These are phyloP conservation scores for Orgyia antiqua DNA, from an alignment of 2,888 invertebrate genomes.

Conservation along the genomic window DNA sequence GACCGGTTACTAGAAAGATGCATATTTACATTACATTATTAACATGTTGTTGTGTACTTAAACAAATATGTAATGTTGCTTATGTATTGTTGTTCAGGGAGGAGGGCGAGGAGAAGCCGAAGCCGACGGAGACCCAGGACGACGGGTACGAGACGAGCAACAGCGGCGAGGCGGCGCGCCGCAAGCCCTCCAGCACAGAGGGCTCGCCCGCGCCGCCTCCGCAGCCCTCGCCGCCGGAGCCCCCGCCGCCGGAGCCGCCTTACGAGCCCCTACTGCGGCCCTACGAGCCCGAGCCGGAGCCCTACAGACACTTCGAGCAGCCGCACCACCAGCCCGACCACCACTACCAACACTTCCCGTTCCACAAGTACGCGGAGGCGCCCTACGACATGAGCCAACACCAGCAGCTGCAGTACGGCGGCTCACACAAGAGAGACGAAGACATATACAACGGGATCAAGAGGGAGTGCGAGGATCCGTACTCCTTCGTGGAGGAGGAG, in stretches of 20 bases:
- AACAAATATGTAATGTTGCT: too few relatives aligned
- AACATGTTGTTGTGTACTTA: too few relatives aligned
- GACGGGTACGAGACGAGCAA: conserved; percentile 94
- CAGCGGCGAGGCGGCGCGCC: conserved; percentile 76
- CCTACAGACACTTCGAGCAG: conserved; percentile 44
- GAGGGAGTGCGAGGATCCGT: conserved; percentile 86
- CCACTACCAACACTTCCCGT: conserved; percentile 62
- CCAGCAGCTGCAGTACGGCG: conserved; percentile 41
- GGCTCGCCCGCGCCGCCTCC: conserved; percentile 51
- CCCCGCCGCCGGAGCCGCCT: conserved; percentile 36
- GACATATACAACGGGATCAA: conserved; percentile 71
- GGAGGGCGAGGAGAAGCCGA: conserved; percentile 73
- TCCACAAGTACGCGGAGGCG: conserved; percentile 61
- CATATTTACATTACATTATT: too few relatives aligned
- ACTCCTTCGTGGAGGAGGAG: conserved; percentile 92
- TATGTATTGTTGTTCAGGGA: conserved; percentile 40
- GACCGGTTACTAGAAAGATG: too few relatives aligned
- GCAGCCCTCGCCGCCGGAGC: conserved; percentile 44
- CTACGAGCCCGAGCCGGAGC: conserved; percentile 41
- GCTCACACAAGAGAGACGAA: conserved; percentile 50
- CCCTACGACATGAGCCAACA: conserved; percentile 71
- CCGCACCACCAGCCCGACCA: conserved; percentile 39
- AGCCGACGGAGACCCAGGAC: conserved; percentile 86
- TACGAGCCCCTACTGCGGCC: conserved; percentile 38
- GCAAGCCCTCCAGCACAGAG: conserved; percentile 58